Percentiles rank a stretch among this genome's conserved stretches.
phyloP scores from a whole-genome alignment of 2,113 vertebrate species.

The Mesocricetus auratus region DNA sequence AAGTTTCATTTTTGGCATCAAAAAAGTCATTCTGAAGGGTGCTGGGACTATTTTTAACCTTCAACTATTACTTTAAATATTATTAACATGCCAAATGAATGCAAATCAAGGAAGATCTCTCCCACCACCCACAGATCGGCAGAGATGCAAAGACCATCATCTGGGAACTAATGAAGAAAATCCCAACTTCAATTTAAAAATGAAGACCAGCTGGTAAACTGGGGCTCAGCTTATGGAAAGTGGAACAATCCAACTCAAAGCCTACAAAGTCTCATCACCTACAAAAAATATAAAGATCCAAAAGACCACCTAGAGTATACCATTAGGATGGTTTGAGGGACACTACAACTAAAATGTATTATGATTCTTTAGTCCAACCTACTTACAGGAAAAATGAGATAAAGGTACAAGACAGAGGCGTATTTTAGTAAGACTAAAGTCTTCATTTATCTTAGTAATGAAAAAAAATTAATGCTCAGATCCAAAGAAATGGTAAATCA shows the following conservation, averaged over 20 bases:
- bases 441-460: background rate
- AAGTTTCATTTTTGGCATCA: slow-evolving; percentile 7
- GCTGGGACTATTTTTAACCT: slow-evolving; percentile 33
- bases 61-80: slow-evolving; percentile 10
- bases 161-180: slow-evolving; percentile 6
- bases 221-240: background rate
- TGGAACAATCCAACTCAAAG: background rate
- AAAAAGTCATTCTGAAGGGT: slow-evolving; percentile 30
- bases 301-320: background rate
- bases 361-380: background rate
- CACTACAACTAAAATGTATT: background rate
- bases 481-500: background rate
- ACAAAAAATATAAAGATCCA: background rate
- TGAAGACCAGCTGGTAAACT: background rate
- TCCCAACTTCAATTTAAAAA: background rate
- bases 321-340: background rate
- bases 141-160: background rate
- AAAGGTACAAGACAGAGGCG: background rate
- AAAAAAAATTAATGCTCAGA: slow-evolving; percentile 11
- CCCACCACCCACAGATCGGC: background rate
- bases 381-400: background rate
- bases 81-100: background rate
- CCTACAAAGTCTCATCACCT: background rate
- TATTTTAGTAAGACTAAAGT: background rate
- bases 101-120: background rate